Base-by-base conservation (phyloP, 2,888 invertebrate species). In the Listrodromus nycthemerus region DNA sequence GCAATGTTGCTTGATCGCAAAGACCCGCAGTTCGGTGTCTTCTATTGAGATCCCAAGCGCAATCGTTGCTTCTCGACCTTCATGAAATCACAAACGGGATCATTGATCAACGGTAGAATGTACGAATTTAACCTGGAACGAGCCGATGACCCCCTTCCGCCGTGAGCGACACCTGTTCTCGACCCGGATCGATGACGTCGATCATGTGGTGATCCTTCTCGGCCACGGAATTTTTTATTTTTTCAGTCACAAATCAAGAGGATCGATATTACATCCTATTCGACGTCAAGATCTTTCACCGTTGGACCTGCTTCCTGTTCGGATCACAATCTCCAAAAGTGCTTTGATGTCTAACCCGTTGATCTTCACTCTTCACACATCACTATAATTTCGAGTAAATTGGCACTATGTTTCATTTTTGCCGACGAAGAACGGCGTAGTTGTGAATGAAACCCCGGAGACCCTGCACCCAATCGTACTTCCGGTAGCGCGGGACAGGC, bases 131-230 rank as follows among this genome's bases (percentile, higher is more conserved):
- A 69, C 55, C 75, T 61, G 74, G 21, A 58, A 50, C 71, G 52
- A 71, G 67, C 71, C 82, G 48, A 24, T 79, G 66, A 82, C 66
- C 79, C 58, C 66, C 66, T 71, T 75, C 71, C 50, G 24, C 66
- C 61, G 61, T 61, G 27, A n/a, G 27, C 66, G 67, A 73, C 84
- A 82, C 84, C 84, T 84, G 84, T 82, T 81, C 80, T 52, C 61
- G 55, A 69, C 55, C 19, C 65, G 73, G 83, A 76, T 80, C 73
- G 80, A 80, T 67, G 73, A 83, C 80, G 83, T 80, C 74, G 63
- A 21, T 41, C 65, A 55, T 61, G 83, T 37, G 80, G 66, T 37
- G 80, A 61, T 77, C 58, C 65, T 55, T 66, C 71, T 80, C 48
- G 76, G 69, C 74, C 65, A 70, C 70, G 74, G 45, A 52, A 30